phyloP scores from a whole-genome alignment of 1,140 invertebrate species.

The Cryptotermes secundus region DNA sequence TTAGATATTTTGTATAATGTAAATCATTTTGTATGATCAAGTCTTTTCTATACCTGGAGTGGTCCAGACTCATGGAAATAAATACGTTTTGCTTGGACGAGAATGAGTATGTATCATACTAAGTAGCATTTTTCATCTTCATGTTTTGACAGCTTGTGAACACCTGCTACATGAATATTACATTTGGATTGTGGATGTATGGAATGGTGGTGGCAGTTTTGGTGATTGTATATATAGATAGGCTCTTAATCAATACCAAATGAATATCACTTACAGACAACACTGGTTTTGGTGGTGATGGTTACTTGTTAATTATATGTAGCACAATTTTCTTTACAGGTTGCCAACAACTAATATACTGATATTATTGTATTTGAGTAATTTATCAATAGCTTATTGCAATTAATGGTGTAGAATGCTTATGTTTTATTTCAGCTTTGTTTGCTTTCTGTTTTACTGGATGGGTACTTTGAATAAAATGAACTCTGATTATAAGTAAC shows the following conservation, averaged over 20 bases:
- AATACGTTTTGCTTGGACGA: background rate
- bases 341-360: background rate
- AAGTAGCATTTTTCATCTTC: background rate
- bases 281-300: background rate
- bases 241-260: too few species aligned
- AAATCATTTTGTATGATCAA: background rate
- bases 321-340: background rate
- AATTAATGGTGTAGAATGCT: constrained; percentile 17
- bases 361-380: background rate
- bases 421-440: constrained; percentile 13
- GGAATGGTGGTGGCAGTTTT: background rate
- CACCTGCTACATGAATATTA: constrained; percentile 13
- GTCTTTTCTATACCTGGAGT: background rate
- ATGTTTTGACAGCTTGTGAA: constrained; percentile 17
- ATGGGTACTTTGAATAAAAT: too few species aligned
- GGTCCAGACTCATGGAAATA: background rate
- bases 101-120: background rate
- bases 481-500: too few species aligned
- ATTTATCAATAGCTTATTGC: background rate
- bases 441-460: background rate
- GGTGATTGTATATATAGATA: background rate
- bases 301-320: background rate
- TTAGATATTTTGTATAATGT: background rate
- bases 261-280: background rate
- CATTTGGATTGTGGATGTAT: background rate